Conservation (phyloP, 2,113 vertebrate genomes). For the Heteronetta atricapilla region DNA sequence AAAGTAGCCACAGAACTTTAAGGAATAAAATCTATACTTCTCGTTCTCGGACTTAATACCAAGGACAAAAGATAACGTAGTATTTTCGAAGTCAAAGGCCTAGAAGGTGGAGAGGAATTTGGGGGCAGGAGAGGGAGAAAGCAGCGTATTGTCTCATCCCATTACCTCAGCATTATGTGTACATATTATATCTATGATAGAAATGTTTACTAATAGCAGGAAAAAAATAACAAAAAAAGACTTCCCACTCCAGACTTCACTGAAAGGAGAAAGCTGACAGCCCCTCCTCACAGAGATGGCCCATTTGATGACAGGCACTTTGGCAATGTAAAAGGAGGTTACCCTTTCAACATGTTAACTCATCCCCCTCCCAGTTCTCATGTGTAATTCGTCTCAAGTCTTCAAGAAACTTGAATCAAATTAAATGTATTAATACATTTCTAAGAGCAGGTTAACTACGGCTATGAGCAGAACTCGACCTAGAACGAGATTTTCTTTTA, state of each 20-base stretch:
- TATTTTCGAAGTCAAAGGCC: conserved; percentile 70
- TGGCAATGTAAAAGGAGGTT: conserved; percentile 72
- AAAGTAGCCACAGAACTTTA: conserved; percentile 65
- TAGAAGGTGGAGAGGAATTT: conserved; percentile 58
- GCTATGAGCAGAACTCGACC: conserved; percentile 76
- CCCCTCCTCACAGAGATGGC: conserved; percentile 64
- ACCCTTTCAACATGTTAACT: conserved; percentile 62
- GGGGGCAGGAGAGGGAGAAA: conserved; percentile 45
- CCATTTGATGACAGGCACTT: conserved; percentile 73
- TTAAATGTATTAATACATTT: conserved; percentile 52
- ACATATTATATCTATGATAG: conserved; percentile 65
- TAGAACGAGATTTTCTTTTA: conserved; percentile 76
- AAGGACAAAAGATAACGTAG: conserved; percentile 66
- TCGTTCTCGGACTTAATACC: conserved; percentile 53
- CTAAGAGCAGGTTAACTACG: conserved; percentile 70
- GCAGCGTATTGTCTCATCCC: conserved; percentile 66
- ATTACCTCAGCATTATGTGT: conserved; percentile 66
- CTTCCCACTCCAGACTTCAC: conserved; percentile 69
- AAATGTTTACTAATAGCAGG: conserved; percentile 72
- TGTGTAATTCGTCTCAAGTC: conserved; percentile 63
- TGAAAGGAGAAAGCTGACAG: conserved; percentile 67
- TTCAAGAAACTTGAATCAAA: conserved; percentile 70
- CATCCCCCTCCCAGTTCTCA: conserved; percentile 54
- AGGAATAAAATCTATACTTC: conserved; percentile 61
- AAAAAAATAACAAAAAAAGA: conserved; percentile 47